A percentile compares a stretch with the other conserved stretches of the same genome.
Evolutionary conservation across 2,113 vertebrate genomes (phyloP).

Genomic region (Crocuta crocuta): DNA sequence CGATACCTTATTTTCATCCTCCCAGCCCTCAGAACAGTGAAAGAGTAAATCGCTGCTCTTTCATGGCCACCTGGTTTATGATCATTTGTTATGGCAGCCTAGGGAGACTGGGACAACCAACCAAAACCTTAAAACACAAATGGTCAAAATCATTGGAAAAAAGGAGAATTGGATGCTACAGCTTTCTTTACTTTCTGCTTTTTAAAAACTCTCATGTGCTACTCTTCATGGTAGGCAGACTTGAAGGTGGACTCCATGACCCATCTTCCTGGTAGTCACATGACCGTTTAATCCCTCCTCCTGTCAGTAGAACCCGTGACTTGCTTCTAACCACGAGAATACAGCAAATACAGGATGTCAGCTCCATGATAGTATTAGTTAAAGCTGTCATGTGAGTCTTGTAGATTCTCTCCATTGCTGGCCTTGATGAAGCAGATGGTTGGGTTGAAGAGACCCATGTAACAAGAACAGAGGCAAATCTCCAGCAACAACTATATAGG

Average conservation of each 20-base stretch:
- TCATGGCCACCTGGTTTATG: neutral
- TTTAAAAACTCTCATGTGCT: neutral
- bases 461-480: neutral
- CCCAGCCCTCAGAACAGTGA: neutral
- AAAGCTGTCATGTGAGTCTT: rapidly evolving
- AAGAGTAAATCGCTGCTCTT: neutral
- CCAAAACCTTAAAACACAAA: neutral
- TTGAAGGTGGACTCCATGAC: rapidly evolving
- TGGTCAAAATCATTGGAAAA: neutral
- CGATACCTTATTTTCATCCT: neutral
- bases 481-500: neutral
- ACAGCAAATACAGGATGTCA: neutral
- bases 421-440: neutral
- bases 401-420: neutral
- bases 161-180: neutral
- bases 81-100: neutral
- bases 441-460: rapidly evolving
- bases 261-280: neutral
- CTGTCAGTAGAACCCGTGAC: neutral
- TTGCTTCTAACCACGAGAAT: neutral
- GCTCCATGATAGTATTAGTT: rapidly evolving
- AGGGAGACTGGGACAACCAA: neutral
- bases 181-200: neutral
- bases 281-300: neutral
- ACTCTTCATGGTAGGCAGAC: neutral